phyloP scores from a whole-genome alignment of 2,888 invertebrate species.

The Cryptus viduatorius region DNA sequence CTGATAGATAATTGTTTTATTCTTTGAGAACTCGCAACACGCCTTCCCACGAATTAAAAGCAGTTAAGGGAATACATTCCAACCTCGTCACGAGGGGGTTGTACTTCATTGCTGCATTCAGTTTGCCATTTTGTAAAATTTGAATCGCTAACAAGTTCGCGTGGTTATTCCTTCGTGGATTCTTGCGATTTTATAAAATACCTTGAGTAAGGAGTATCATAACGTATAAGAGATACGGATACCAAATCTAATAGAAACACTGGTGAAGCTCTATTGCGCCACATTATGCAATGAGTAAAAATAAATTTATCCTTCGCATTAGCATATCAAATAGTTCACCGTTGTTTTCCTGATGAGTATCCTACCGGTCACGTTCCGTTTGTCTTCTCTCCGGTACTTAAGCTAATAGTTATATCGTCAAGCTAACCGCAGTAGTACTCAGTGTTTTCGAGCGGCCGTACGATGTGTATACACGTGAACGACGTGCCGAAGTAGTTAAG shows the following conservation, averaged over 20 bases:
- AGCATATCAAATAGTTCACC: background rate
- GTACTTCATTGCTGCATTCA: background rate
- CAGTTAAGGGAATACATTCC: too few relatives aligned
- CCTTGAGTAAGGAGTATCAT: background rate
- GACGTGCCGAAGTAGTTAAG: slow-evolving; percentile 9
- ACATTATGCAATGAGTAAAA: slow-evolving; percentile 4
- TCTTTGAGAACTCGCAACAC: background rate
- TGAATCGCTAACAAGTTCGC: background rate
- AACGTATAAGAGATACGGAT: background rate
- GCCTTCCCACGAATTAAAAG: background rate
- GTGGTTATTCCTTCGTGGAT: background rate
- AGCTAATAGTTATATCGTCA: background rate
- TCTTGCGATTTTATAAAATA: background rate
- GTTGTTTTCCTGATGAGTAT: slow-evolving; percentile 26
- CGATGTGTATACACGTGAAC: background rate
- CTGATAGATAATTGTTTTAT: background rate
- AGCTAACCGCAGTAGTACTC: background rate
- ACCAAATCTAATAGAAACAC: background rate
- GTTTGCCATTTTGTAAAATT: background rate
- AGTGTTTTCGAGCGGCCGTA: background rate
- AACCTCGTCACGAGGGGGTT: too few relatives aligned
- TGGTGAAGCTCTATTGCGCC: background rate
- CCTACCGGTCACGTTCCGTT: background rate
- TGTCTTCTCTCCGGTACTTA: background rate
- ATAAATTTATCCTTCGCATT: background rate